Evolutionary conservation across 2,113 vertebrate genomes (phyloP), one percentile per base, ranked within the genome.

Genomic region (Bufo gargarizans): DNA sequence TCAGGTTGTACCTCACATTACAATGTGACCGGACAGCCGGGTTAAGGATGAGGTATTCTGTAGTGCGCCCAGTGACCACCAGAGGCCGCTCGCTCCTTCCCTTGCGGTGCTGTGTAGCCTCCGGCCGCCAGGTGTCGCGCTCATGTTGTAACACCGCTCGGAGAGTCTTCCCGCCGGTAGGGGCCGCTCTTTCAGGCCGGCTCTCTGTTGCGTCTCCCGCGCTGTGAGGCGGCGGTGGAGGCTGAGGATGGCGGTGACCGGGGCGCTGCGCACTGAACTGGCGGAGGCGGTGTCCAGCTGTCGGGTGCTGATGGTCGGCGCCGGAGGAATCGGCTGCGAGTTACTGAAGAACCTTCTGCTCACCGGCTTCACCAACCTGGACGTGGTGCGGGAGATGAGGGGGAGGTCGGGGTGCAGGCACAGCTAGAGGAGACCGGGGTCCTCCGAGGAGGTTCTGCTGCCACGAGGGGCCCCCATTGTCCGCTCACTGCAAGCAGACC

Each of bases 271-370:
- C 12, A 95, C 94, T 91, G 97, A 97, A 89, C 95, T 99, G 90
- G 96, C 96, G 2, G 96, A 97, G 90, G 95, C 96, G 8, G 94
- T 99, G 55, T 93, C 96, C 82, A 93, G 92, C 45, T 95, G 96
- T 89, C 95, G 95, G 90, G 93, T 97, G 82, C 91, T 99, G 93
- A 96, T 99, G 90, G 97, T 98, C 72, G 98, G 98, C 72, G 98
- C 98, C 4, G 98, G 98, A 55, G 96, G 98, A 5, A 99, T 99
- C 92, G 98, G 98, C 92, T 99, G 98, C 89, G 98, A 99, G 92
- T 95, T 99, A 13, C 95, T 99, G 88, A 99, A 99, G 92, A 97
- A 99, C 92, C 94, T 99, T 33, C 97, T 98, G 83, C 96, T 99
- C 90, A 97, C 96, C 87, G 98, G 98, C 91, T 99, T 99, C 93